These are phyloP conservation scores for Halisarca cf. caerulea DNA, from an alignment of 37 sponge, comb jelly and placozoan species.

Conservation along the genomic window DNA sequence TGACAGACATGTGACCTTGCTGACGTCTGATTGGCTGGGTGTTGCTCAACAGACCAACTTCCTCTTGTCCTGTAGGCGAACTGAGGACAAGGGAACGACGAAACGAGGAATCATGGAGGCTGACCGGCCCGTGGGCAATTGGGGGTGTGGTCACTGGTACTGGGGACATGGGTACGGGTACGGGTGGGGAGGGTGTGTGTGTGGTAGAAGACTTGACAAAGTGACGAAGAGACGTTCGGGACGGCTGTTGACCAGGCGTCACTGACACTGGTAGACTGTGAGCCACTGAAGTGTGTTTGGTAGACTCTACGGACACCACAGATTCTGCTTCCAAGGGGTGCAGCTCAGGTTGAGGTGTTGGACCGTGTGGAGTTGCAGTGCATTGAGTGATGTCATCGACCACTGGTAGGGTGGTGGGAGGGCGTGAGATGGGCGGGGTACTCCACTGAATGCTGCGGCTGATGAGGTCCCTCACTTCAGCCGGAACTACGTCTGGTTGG, in stretches of 20 bases:
- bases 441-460: constrained; percentile 2
- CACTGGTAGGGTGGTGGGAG: neutral
- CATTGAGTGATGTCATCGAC: too few relatives aligned
- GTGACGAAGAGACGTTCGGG: neutral
- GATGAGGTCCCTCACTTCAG: neutral
- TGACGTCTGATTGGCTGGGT: constrained; percentile 5
- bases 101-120: neutral
- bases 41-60: neutral
- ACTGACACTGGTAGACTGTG: neutral
- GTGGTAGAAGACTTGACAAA: neutral
- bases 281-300: too few relatives aligned
- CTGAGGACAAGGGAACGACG: too few relatives aligned
- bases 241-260: neutral
- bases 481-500: neutral
- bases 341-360: neutral
- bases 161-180: constrained; percentile 26
- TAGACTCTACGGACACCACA: neutral
- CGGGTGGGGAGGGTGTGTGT: constrained; percentile 9
- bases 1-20: constrained; percentile 6
- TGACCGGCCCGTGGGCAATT: neutral
- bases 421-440: neutral
- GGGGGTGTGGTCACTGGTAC: neutral
- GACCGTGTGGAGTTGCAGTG: neutral
- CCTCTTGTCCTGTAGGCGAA: neutral
- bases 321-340: neutral